A percentile compares a stretch with the other conserved stretches of the same genome.
phyloP scores from a whole-genome alignment of 2,888 invertebrate genomes.

The Diaperis boleti region DNA sequence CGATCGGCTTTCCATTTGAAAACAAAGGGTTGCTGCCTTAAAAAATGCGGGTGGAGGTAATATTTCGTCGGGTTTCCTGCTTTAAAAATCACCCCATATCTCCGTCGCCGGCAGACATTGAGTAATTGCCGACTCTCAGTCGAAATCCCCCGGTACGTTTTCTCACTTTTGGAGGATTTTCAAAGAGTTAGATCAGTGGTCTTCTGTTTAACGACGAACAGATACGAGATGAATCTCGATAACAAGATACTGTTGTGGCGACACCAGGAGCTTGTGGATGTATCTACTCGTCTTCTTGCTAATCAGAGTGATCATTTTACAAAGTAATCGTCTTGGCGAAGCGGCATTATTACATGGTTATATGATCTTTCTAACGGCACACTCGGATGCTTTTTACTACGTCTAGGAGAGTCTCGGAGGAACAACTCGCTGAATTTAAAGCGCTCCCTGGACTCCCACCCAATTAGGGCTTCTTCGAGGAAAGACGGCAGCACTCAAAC shows the following conservation, averaged over 20 bases:
- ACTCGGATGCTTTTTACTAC: slow-evolving; percentile 55
- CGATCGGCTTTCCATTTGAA: slow-evolving; percentile 17
- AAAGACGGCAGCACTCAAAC: neutral
- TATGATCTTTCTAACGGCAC: slow-evolving; percentile 54
- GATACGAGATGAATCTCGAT: slow-evolving; percentile 24
- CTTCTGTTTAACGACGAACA: slow-evolving; percentile 36
- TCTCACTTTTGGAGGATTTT: slow-evolving; percentile 56
- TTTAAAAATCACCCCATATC: slow-evolving; percentile 38
- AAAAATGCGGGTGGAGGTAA: slow-evolving; percentile 24
- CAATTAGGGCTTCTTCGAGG: slow-evolving; percentile 50
- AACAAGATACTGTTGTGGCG: slow-evolving; percentile 39
- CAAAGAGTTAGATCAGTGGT: slow-evolving; percentile 50
- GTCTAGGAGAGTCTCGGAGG: slow-evolving; percentile 51
- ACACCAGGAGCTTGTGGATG: slow-evolving; percentile 12
- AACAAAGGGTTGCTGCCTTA: slow-evolving; percentile 21
- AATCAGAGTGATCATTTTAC: slow-evolving; percentile 54
- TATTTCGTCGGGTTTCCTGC: slow-evolving; percentile 29
- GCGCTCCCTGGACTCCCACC: slow-evolving; percentile 54
- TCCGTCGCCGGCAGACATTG: slow-evolving; percentile 53
- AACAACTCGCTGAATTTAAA: slow-evolving; percentile 54
- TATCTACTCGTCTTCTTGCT: slow-evolving; percentile 40
- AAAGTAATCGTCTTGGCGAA: slow-evolving; percentile 52
- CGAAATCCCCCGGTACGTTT: slow-evolving; percentile 58
- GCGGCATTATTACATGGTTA: slow-evolving; percentile 56
- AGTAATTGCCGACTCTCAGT: slow-evolving; percentile 60